phyloP scores from a whole-genome alignment of 2,113 vertebrate species.

The Alces alces region DNA sequence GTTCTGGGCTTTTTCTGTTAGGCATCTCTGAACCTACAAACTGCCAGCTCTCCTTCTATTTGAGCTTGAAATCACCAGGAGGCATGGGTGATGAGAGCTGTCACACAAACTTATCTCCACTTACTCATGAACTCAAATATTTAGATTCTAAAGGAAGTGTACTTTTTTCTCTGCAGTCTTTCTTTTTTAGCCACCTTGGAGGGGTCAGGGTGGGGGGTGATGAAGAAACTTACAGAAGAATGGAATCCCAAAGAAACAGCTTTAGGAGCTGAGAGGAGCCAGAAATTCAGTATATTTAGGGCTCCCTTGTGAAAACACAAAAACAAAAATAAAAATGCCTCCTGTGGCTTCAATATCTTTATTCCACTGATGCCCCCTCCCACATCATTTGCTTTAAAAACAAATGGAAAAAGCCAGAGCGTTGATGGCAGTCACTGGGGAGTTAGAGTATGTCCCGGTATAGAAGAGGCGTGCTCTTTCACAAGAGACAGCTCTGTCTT shows the following conservation, averaged over 20 bases:
- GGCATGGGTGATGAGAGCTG: slow-evolving; percentile 24
- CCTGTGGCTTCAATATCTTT: background rate
- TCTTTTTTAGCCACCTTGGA: background rate
- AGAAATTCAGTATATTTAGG: slow-evolving; percentile 39
- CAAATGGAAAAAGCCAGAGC: slow-evolving; percentile 34
- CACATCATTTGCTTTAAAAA: slow-evolving; percentile 47
- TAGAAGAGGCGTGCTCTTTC: background rate
- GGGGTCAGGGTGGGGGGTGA: too few species aligned
- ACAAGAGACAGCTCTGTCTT: slow-evolving; percentile 29
- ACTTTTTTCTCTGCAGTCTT: slow-evolving; percentile 23
- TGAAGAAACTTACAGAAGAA: slow-evolving; percentile 29
- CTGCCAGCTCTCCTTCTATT: background rate
- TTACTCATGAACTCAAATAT: slow-evolving; percentile 60
- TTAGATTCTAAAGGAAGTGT: slow-evolving; percentile 58
- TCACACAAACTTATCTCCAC: slow-evolving; percentile 44
- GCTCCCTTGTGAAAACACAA: slow-evolving; percentile 57
- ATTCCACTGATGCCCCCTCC: background rate
- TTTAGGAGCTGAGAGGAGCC: background rate
- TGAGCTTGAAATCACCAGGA: slow-evolving; percentile 22
- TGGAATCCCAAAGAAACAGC: background rate
- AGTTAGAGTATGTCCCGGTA: background rate
- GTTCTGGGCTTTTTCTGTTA: background rate
- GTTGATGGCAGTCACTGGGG: slow-evolving; percentile 13
- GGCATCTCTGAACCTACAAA: background rate
- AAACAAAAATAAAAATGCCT: slow-evolving; percentile 54